Conservation (phyloP, 2,113 vertebrate species). For the Grammatotria lemairii region DNA sequence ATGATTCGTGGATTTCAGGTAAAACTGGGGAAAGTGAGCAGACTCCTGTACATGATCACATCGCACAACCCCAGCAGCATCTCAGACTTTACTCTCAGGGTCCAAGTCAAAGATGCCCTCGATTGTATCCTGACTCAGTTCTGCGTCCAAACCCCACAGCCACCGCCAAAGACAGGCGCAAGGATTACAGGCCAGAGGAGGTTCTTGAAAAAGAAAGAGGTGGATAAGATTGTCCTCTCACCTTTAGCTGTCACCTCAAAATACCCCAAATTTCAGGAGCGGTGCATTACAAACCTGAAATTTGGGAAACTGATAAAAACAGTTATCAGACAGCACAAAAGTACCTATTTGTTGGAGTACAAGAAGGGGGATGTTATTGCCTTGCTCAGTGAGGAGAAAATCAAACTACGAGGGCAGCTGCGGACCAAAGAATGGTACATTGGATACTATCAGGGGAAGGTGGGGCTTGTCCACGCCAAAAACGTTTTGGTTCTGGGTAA, state of each 20-base stretch:
- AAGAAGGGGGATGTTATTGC: slow-evolving; percentile 90
- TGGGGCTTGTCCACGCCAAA: slow-evolving; percentile 89
- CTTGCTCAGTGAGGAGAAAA: slow-evolving; percentile 90
- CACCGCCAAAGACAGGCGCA: slow-evolving; percentile 77
- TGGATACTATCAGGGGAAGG: slow-evolving; percentile 88
- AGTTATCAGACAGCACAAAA: slow-evolving; percentile 87
- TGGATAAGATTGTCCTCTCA: slow-evolving; percentile 91
- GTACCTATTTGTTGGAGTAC: slow-evolving; percentile 92
- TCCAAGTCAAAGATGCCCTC: slow-evolving; percentile 89
- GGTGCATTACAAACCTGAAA: slow-evolving; percentile 81
- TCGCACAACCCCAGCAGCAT: slow-evolving; percentile 78
- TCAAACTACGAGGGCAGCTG: slow-evolving; percentile 87
- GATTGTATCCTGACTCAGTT: slow-evolving; percentile 91
- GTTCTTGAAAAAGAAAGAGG: slow-evolving; percentile 93
- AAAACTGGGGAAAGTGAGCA: slow-evolving; percentile 88
- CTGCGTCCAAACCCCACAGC: slow-evolving; percentile 88
- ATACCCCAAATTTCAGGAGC: slow-evolving; percentile 90
- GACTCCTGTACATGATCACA: slow-evolving; percentile 82
- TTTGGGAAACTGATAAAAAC: slow-evolving; percentile 92
- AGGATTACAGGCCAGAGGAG: slow-evolving; percentile 77
- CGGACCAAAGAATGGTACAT: slow-evolving; percentile 99
- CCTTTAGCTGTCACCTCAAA: slow-evolving; percentile 82
- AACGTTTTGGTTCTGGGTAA: slow-evolving; percentile 88
- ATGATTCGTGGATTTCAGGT: slow-evolving; percentile 86
- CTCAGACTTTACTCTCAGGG: slow-evolving; percentile 86